Conservation (phyloP, 2,888 invertebrate genomes). For the Micropterix aruncella region DNA sequence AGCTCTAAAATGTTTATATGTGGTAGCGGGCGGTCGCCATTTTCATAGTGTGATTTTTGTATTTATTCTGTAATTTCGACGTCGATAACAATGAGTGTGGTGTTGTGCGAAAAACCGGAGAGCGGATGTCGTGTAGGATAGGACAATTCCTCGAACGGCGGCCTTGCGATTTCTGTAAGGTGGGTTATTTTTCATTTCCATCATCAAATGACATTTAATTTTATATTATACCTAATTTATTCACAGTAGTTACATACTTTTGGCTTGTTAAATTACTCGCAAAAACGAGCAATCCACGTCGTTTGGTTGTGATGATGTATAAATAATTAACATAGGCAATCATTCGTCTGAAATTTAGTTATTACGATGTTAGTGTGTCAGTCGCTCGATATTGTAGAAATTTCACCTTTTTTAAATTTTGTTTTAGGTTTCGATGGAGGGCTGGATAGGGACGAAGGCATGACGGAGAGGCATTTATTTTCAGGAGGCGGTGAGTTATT, state of each 20-base stretch:
- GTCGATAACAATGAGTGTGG: constrained; percentile 10
- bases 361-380: too few species aligned
- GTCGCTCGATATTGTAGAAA: neutral
- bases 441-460: constrained; percentile 46
- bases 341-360: too few species aligned
- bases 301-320: too few species aligned
- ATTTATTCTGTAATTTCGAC: constrained; percentile 17
- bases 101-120: constrained; percentile 6
- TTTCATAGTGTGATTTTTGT: constrained; percentile 38
- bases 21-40: constrained; percentile 38
- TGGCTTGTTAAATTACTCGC: too few species aligned
- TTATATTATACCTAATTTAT: too few species aligned
- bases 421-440: constrained; percentile 44
- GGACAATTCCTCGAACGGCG: constrained; percentile 12
- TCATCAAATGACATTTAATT: neutral
- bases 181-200: constrained; percentile 7
- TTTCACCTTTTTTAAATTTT: constrained; percentile 8
- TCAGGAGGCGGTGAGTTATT: constrained; percentile 56
- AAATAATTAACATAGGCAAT: too few species aligned
- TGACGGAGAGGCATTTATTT: constrained; percentile 71
- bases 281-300: too few species aligned
- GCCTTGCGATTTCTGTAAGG: constrained; percentile 11
- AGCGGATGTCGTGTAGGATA: constrained; percentile 9
- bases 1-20: constrained; percentile 11
- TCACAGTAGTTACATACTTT: too few species aligned